These are phyloP conservation scores for Ailuropoda melanoleuca DNA, from an alignment of 2,113 vertebrate genomes.

Conservation along the genomic window DNA sequence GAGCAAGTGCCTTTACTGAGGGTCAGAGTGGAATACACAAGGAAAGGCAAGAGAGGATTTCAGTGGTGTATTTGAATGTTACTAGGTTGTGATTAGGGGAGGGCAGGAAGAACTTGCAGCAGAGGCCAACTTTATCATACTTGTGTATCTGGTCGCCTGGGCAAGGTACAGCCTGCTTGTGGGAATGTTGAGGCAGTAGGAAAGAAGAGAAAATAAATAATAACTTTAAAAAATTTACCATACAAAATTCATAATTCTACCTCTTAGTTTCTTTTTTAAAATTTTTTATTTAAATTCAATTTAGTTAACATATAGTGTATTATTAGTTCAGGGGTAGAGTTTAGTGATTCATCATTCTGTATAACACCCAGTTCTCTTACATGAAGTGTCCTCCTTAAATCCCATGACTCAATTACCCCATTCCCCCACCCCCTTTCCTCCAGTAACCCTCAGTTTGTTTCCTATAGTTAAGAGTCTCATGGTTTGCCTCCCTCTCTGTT, in stretches of 20 bases:
- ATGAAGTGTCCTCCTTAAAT: too few species aligned
- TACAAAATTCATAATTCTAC: not conserved
- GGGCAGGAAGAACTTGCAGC: not conserved
- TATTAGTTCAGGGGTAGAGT: too few species aligned
- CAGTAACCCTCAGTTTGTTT: too few species aligned
- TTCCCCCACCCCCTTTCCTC: too few species aligned
- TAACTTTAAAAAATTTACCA: not conserved
- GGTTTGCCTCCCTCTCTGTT: too few species aligned
- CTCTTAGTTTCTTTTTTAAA: not conserved
- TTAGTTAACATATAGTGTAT: too few species aligned
- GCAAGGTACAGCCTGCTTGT: not conserved
- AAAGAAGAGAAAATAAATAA: not conserved
- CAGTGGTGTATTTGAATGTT: not conserved
- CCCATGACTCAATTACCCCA: too few species aligned
- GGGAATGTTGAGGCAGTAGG: not conserved
- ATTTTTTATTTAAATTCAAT: too few species aligned
- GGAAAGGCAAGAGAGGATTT: not conserved
- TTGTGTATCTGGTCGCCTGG: not conserved
- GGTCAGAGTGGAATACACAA: too few species aligned
- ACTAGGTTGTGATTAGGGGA: not conserved
- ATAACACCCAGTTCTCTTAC: too few species aligned
- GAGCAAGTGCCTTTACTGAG: not conserved
- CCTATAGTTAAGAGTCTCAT: too few species aligned
- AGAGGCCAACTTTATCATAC: not conserved
- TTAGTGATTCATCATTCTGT: too few species aligned